Evolutionary conservation across 2,797 vertebrate genomes (phyloP).

Genomic region (Gadopsis marmoratus): DNA sequence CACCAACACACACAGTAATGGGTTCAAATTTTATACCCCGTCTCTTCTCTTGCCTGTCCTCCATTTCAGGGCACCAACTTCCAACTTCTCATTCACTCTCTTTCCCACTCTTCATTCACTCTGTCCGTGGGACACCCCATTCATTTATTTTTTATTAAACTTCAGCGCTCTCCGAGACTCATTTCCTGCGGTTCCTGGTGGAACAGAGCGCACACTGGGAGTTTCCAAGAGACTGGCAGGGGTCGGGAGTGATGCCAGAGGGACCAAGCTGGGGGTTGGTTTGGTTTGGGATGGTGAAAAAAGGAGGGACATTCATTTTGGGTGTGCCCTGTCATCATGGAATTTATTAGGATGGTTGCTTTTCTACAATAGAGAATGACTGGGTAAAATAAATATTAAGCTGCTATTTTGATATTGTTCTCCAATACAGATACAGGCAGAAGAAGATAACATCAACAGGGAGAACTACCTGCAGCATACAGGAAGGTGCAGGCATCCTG

Average conservation of each 20-base stretch:
- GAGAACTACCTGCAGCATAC: slow-evolving; percentile 1
- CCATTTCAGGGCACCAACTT: slow-evolving; percentile 63
- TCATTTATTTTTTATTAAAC: slow-evolving; percentile 90
- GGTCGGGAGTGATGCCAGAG: slow-evolving; percentile 72
- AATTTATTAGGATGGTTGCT: slow-evolving; percentile 51
- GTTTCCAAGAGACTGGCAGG: slow-evolving; percentile 82
- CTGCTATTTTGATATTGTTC: slow-evolving; percentile 12
- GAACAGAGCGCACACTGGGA: slow-evolving; percentile 81
- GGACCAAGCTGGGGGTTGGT: slow-evolving; percentile 59
- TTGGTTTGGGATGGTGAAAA: slow-evolving; percentile 62
- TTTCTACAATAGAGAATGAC: slow-evolving; percentile 5
- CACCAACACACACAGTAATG: slow-evolving; percentile 73
- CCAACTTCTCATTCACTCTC: slow-evolving; percentile 50
- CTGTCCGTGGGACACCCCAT: slow-evolving; percentile 86
- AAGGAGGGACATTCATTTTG: slow-evolving; percentile 45
- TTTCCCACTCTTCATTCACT: slow-evolving; percentile 71
- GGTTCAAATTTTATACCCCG: slow-evolving; percentile 68
- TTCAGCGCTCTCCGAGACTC: slow-evolving; percentile 85
- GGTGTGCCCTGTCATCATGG: slow-evolving; percentile 41
- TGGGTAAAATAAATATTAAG: slow-evolving; percentile 8
- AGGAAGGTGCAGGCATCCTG: slow-evolving; percentile 19
- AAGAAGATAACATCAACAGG: slow-evolving; percentile 6
- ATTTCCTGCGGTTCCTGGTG: slow-evolving; percentile 87
- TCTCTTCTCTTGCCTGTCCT: slow-evolving; percentile 64
- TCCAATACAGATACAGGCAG: slow-evolving; percentile 12